These are phyloP conservation scores for Pygmarrhopalites habei DNA, from an alignment of 1,140 invertebrate species.

Conservation along the genomic window DNA sequence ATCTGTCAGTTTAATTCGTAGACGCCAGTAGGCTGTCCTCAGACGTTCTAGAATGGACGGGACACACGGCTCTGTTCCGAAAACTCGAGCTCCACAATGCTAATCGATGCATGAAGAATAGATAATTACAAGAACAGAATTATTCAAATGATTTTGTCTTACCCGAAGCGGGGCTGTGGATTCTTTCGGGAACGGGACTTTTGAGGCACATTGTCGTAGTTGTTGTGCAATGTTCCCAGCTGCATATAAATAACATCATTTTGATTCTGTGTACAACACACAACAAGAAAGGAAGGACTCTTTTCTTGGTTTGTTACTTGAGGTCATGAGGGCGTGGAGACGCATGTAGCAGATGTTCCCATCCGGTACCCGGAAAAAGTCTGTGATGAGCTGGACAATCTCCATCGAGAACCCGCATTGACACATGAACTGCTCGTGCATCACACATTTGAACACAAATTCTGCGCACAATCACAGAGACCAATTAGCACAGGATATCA, in stretches of 20 bases:
- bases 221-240: constrained; percentile 33
- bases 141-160: constrained; percentile 4
- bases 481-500: background rate
- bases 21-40: constrained; percentile 32
- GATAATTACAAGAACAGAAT: too few relatives aligned
- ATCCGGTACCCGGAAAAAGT: constrained; percentile 37
- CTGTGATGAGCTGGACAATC: constrained; percentile 28
- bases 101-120: constrained; percentile 7
- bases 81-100: constrained; percentile 35
- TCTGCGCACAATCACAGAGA: constrained; percentile 24
- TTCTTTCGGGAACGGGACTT: constrained; percentile 30
- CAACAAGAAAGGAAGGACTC: too few relatives aligned
- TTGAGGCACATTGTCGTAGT: constrained; percentile 34
- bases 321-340: constrained; percentile 30
- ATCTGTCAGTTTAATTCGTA: constrained; percentile 34
- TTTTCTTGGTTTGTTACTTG: too few relatives aligned
- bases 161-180: constrained; percentile 25
- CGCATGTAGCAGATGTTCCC: constrained; percentile 33
- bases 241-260: constrained; percentile 1
- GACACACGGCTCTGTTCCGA: constrained; percentile 34
- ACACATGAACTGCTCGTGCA: constrained; percentile 37
- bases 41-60: constrained; percentile 35
- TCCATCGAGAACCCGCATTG: constrained; percentile 29
- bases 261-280: background rate
- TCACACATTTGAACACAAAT: constrained; percentile 36